Evolutionary conservation across 2,797 vertebrate species (phyloP).

Genomic region (Selene dorsalis): DNA sequence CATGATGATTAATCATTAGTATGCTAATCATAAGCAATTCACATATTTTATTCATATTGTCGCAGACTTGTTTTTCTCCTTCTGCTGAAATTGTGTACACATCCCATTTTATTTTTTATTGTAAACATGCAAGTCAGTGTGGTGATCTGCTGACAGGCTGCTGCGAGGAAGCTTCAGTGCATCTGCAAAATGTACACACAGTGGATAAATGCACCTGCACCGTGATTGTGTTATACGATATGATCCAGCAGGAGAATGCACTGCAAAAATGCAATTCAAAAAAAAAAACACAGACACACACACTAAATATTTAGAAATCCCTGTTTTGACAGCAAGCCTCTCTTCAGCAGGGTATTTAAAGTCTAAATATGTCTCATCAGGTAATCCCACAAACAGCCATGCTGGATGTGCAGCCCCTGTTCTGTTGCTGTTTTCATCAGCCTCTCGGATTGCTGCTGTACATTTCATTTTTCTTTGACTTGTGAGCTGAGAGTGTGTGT

Average conservation of each 20-base stretch:
- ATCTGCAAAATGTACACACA: background rate
- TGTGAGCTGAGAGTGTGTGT: background rate
- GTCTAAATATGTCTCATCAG: conserved; percentile 40
- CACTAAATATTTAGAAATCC: conserved; percentile 17
- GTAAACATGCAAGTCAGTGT: conserved; percentile 50
- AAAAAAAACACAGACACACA: background rate
- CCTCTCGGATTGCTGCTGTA: conserved; percentile 42
- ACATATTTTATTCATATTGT: conserved; percentile 84
- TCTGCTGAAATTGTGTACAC: conserved; percentile 61
- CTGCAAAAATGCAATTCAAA: conserved; percentile 5
- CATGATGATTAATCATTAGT: conserved; percentile 83
- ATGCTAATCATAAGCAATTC: conserved; percentile 83
- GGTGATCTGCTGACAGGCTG: conserved; percentile 20
- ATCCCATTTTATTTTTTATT: conserved; percentile 56
- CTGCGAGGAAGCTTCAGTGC: background rate
- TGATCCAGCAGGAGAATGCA: background rate
- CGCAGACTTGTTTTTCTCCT: conserved; percentile 69
- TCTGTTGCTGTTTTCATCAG: conserved; percentile 41
- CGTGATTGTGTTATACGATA: background rate
- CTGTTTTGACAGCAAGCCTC: conserved; percentile 37
- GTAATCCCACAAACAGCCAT: conserved; percentile 34
- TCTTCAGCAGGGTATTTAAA: conserved; percentile 12
- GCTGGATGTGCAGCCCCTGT: conserved; percentile 33
- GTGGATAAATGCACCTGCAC: background rate
- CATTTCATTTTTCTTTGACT: conserved; percentile 22